Evolutionary conservation across 2,888 invertebrate genomes (phyloP).

Genomic region (Metopia argyrocephala): DNA sequence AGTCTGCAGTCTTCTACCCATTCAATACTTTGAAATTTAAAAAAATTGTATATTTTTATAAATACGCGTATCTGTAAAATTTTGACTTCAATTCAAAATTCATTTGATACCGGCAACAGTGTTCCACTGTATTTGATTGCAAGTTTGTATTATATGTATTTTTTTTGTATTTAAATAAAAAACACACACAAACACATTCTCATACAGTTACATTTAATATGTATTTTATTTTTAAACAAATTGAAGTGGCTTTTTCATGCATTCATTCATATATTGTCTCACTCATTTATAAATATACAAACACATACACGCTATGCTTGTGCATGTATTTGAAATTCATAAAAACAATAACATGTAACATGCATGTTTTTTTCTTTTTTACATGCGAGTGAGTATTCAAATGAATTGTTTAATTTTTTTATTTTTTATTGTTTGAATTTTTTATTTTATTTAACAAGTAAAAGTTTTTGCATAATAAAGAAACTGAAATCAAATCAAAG

Average conservation of each 20-base stretch:
- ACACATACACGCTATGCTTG: not conserved
- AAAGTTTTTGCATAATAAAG: conserved; percentile 52
- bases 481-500: conserved; percentile 54
- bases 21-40: no score
- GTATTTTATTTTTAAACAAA: conserved; percentile 27
- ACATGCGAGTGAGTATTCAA: conserved; percentile 33
- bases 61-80: no score
- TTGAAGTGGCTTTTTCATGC: not conserved
- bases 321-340: no score
- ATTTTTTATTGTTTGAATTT: not conserved
- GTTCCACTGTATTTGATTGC: no score
- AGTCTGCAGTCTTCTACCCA: no score
- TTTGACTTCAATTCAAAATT: no score
- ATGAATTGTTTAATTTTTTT: conserved; percentile 44
- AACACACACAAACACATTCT: not conserved
- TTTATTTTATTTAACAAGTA: conserved; percentile 46
- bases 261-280: not conserved
- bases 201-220: conserved; percentile 25
- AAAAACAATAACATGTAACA: no score
- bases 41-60: no score
- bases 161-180: not conserved
- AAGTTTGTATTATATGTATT: no score
- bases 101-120: no score
- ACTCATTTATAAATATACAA: not conserved
- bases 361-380: not conserved